Percentiles rank a stretch among this genome's conserved stretches.
phyloP scores from a whole-genome alignment of 2,113 vertebrate species.

The Chroicocephalus ridibundus region DNA sequence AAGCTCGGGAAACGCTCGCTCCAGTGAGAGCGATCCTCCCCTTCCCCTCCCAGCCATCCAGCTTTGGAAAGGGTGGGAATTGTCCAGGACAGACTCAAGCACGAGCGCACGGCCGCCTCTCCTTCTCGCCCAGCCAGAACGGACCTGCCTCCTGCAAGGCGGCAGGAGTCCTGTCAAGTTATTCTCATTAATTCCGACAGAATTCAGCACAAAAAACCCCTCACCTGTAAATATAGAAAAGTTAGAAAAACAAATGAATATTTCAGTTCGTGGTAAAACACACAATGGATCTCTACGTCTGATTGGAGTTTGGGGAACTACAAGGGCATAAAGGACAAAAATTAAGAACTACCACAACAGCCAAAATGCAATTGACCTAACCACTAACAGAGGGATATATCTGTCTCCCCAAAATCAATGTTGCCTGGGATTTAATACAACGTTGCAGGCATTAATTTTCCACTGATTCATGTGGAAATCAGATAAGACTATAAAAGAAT shows the following conservation, averaged over 20 bases:
- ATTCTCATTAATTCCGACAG: neutral
- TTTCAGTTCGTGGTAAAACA: neutral
- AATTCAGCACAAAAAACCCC: neutral
- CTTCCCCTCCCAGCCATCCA: neutral
- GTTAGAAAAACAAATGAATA: neutral
- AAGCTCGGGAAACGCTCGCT: neutral
- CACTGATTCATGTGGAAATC: neutral
- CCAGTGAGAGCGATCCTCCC: rapidly evolving
- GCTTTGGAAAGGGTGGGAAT: neutral
- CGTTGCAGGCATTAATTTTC: neutral
- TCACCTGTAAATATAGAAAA: neutral
- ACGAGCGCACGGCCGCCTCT: rapidly evolving
- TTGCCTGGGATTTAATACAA: neutral
- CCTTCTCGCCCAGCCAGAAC: neutral
- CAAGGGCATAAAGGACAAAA: neutral
- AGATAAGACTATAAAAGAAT: neutral
- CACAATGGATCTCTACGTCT: rapidly evolving
- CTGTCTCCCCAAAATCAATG: neutral
- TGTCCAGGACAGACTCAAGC: neutral
- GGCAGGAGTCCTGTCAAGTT: neutral
- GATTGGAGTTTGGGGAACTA: neutral
- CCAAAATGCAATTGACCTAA: neutral
- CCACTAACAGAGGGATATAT: neutral
- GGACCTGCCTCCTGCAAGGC: too few relatives aligned
- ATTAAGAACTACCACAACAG: neutral